phyloP scores from a whole-genome alignment of 2,888 invertebrate species.

The Apamea monoglypha region DNA sequence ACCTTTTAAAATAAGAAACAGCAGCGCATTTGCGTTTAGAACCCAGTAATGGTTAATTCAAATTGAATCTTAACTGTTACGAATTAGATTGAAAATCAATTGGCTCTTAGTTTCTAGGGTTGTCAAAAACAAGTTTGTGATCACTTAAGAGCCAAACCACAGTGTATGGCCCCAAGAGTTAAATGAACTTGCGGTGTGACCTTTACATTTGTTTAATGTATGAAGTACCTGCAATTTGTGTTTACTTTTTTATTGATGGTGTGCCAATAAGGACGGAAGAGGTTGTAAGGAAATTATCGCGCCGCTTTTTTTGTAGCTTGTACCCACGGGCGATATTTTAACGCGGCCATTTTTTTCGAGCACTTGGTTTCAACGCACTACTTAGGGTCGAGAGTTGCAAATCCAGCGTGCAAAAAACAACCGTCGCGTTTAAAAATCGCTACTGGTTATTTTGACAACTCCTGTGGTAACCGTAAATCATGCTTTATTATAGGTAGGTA shows the following conservation, averaged over 20 bases:
- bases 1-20: conserved; percentile 31
- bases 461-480: no score
- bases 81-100: conserved; percentile 40
- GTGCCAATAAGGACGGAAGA: conserved; percentile 22
- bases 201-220: conserved; percentile 73
- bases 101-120: conserved; percentile 30
- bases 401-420: background rate
- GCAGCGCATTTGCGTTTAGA: conserved; percentile 22
- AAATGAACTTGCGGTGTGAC: conserved; percentile 82
- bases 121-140: conserved; percentile 55
- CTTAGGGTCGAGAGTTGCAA: no score
- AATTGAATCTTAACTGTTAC: conserved; percentile 34
- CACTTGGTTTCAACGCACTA: no score
- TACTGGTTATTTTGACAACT: no score
- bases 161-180: conserved; percentile 74
- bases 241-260: conserved; percentile 52
- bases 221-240: conserved; percentile 56
- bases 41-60: background rate
- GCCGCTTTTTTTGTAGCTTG: conserved; percentile 1
- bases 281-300: conserved; percentile 20
- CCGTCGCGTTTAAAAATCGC: no score
- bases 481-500: no score
- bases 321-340: background rate
- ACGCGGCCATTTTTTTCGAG: background rate
- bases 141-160: conserved; percentile 52